Percentiles rank a stretch among this genome's conserved stretches.
phyloP scores from a whole-genome alignment of 2,888 invertebrate genomes.

The Rhogogaster chlorosoma region DNA sequence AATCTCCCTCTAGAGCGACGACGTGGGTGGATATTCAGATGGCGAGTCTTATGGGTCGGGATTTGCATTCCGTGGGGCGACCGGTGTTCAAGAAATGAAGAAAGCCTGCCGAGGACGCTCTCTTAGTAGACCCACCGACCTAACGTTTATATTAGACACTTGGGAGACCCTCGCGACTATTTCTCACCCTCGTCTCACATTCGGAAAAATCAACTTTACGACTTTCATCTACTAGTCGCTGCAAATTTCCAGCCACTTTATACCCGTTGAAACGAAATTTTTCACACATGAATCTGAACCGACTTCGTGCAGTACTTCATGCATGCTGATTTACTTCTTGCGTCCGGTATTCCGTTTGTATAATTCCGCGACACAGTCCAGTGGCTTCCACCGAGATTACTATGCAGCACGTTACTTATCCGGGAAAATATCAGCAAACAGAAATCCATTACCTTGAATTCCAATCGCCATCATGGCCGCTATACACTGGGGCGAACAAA shows the following conservation, averaged over 20 bases:
- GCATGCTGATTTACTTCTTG: background rate
- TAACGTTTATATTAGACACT: conserved; percentile 30
- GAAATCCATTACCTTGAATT: background rate
- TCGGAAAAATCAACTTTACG: conserved; percentile 7
- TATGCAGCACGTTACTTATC: background rate
- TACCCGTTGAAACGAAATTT: background rate
- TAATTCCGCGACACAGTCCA: background rate
- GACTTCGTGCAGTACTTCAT: background rate
- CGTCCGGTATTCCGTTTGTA: background rate
- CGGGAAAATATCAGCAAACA: background rate
- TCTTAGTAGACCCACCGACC: conserved; percentile 18
- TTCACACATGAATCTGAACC: background rate
- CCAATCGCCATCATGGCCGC: background rate
- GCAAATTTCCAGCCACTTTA: background rate
- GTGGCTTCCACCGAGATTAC: background rate
- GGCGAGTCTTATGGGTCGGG: conserved; percentile 32
- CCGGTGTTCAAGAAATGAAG: conserved; percentile 38
- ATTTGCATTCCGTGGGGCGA: conserved; percentile 15
- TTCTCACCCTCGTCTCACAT: conserved; percentile 10
- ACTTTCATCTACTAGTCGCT: background rate
- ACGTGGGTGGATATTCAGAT: conserved; percentile 26
- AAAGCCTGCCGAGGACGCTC: background rate
- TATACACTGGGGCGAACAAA: background rate
- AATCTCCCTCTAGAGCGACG: conserved; percentile 15
- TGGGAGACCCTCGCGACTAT: background rate